Evolutionary conservation across 2,113 vertebrate species (phyloP), one percentile per base, ranked within the genome.

Genomic region (Neotragus pygmaeus): DNA sequence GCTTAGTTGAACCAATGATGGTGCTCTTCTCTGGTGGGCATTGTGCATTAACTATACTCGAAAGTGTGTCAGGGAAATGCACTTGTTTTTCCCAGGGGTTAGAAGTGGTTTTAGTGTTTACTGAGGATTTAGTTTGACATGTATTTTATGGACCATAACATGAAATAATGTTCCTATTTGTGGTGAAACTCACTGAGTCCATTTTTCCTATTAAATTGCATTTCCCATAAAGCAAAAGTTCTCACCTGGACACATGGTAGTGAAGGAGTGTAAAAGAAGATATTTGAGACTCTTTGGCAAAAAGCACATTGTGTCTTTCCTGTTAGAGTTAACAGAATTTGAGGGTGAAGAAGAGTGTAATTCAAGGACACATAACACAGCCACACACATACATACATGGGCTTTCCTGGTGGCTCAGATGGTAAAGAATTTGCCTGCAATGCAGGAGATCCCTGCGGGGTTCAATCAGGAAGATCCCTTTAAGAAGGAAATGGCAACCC

Each of bases 181-280:
- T 88, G 45, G 27, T 58, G 39, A 75, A 82, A 75, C 25, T 73
- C 25, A n/a, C 13, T 45, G 19, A 87, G 23, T 77, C 84, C 53
- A 6, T 39, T 58, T 60, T 19, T 15, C 10, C 39, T 73, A 64
- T 89, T 49, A 80, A 62, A 75, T 89, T 49, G 23, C 4, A 7
- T 80, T 91, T 94, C 36, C 49, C 33, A 30, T 64, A 96, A 66
- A 47, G 17, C 43, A 60, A 55, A 78, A 14, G 4, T 88, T 70
- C 43, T 87, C 36, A 83, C 28, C 23, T 91, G 25, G 55, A 39
- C 6, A 85, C 55, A 28, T 27, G 1, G 4, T n/a, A 47, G 10
- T 25, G 30, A 55, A 3, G 15, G 6, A 83, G 19, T 43, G 23
- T 47, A 25, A 62, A 60, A 83, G 75, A 82, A 64, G 15, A 10